Conservation (phyloP, 2,797 vertebrate genomes). For the Meriones psammophilus region DNA sequence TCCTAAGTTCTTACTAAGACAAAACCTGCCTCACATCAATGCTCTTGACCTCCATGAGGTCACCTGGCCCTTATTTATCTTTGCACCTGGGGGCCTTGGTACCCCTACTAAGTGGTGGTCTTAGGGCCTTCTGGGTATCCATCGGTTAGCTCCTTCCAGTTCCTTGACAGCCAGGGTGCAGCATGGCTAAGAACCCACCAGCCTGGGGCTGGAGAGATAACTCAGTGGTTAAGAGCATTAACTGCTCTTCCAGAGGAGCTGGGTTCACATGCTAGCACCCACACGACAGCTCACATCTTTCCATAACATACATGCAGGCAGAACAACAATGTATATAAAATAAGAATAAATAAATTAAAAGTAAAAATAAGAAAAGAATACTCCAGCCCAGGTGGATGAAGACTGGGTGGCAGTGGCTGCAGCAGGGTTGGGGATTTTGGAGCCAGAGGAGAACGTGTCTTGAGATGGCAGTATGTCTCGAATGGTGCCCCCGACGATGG, state of each 20-base stretch:
- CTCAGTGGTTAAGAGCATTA: too few relatives aligned
- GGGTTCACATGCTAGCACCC: too few relatives aligned
- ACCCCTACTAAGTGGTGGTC: fast-evolving
- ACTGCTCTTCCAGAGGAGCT: too few relatives aligned
- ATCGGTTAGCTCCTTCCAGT: not conserved
- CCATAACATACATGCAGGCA: too few relatives aligned
- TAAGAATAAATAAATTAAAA: too few relatives aligned
- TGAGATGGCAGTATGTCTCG: not conserved
- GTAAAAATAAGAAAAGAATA: not conserved
- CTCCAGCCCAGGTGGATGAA: not conserved
- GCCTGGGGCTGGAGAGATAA: too few relatives aligned
- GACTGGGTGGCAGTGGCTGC: not conserved
- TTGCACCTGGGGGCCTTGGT: fast-evolving
- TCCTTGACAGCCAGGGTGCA: not conserved
- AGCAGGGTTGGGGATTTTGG: not conserved
- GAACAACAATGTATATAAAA: too few relatives aligned
- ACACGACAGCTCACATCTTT: too few relatives aligned
- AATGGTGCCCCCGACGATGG: not conserved
- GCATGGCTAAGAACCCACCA: not conserved
- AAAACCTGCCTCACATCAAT: not conserved
- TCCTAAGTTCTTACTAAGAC: not conserved
- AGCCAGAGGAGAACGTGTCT: not conserved
- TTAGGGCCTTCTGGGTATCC: not conserved
- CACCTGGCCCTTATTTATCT: not conserved
- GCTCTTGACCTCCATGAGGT: too few relatives aligned